Evolutionary conservation across 2,888 invertebrate genomes (phyloP).

Genomic region (Laothoe populi): DNA sequence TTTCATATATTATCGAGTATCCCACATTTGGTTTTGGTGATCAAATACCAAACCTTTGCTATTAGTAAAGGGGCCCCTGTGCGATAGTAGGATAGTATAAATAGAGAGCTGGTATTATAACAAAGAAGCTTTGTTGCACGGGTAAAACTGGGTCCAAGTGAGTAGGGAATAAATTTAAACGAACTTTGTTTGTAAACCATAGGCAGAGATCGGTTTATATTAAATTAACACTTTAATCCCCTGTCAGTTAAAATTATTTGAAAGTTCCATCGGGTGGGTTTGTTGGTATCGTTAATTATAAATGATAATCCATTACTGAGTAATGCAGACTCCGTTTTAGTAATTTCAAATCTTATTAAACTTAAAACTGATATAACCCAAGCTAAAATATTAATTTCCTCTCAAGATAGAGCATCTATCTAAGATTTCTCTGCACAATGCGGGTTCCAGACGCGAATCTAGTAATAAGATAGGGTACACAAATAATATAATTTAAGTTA

Average conservation of each 20-base stretch:
- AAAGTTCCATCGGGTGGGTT: neutral
- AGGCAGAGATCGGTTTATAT: neutral
- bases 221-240: neutral
- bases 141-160: neutral
- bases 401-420: neutral
- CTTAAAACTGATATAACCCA: neutral
- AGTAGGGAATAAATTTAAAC: neutral
- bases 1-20: no score
- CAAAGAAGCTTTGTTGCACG: no score
- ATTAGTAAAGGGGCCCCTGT: no score
- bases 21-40: no score
- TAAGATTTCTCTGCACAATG: slow-evolving; percentile 1
- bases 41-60: no score
- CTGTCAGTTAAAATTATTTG: neutral
- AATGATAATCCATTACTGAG: neutral
- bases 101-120: no score
- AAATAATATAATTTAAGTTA: neutral
- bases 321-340: neutral
- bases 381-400: neutral
- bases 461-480: neutral
- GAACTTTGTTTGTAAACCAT: neutral
- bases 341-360: neutral
- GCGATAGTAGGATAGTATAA: no score
- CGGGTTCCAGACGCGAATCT: neutral
- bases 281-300: neutral